These are phyloP conservation scores for Bettongia penicillata DNA, from an alignment of 2,113 vertebrate species.

Conservation along the genomic window DNA sequence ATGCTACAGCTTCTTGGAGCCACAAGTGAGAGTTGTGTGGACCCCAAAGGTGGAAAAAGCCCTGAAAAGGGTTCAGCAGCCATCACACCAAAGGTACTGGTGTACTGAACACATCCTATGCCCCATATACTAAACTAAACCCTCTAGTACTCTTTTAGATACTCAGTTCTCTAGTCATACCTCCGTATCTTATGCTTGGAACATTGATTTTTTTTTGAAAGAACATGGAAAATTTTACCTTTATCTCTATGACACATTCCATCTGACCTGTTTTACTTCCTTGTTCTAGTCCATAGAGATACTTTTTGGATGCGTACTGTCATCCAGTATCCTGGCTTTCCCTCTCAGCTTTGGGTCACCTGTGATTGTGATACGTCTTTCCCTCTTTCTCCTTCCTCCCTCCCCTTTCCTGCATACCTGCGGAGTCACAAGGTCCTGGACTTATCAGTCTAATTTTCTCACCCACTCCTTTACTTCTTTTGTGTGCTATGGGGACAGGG, in stretches of 20 bases:
- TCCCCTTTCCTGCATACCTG: background rate
- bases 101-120: too few relatives aligned
- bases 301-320: background rate
- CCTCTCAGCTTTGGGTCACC: background rate
- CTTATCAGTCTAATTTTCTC: background rate
- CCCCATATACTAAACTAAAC: background rate
- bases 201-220: background rate
- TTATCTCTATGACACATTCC: background rate
- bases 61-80: too few relatives aligned
- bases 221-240: background rate
- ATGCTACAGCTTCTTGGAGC: too few relatives aligned
- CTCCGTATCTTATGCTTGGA: background rate
- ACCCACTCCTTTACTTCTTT: background rate
- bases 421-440: background rate
- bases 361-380: too few relatives aligned
- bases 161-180: background rate
- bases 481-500: background rate
- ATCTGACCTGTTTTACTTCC: background rate
- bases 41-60: too few relatives aligned
- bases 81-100: too few relatives aligned
- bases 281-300: background rate
- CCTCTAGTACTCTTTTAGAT: background rate
- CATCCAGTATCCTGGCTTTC: background rate
- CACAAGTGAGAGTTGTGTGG: too few relatives aligned
- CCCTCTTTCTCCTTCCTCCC: background rate